Base-by-base conservation (phyloP, 2,797 vertebrate genomes). In the Chanos chanos region DNA sequence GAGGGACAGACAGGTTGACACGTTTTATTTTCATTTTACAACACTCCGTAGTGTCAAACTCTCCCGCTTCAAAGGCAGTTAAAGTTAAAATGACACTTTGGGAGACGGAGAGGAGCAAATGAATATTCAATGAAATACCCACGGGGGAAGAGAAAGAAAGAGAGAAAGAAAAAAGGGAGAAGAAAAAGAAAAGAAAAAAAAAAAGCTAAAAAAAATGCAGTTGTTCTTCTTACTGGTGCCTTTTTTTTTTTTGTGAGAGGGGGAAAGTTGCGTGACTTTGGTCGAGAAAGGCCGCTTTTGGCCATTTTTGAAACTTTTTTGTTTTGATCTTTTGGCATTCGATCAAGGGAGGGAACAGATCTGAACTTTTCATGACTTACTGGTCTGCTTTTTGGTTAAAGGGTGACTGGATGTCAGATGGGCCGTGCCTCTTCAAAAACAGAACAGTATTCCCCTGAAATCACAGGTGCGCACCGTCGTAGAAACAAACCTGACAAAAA, bases 61-160 rank as follows among this genome's bases (percentile, higher is more conserved):
- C 54, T 58, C 59, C 37, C 22, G 41, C 72, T 77, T 77, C 72
- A 77, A 75, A 77, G 75, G 72, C 62, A 71, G 72, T 73, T 68
- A 69, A 73, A 77, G 72, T 72, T 70, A 63, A 71, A 72, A 70
- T 77, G 75, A 70, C 70, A 73, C 65, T 56, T 66, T 43, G 54
- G 51, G 64, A 68, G 53, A 64, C n/a, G n/a, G 73, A 60, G 31
- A 55, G 72, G 58, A 68, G 62, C 56, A 70, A 65, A 77, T 77
- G 72, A 77, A 75, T 77, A 73, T 69, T 73, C 16, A 45, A 73
- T 77, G 70, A 69, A 70, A 69, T 57, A 54, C 76, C 68, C 54
- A 62, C 10, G 63, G 70, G 68, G 71, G 49, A 28, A 61, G 54
- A 21, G 33, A 21, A 15, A 61, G 40, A 12, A 28, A 40, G 36